Conservation (phyloP, 2,797 vertebrate species). For the Arrhamphus sclerolepis region DNA sequence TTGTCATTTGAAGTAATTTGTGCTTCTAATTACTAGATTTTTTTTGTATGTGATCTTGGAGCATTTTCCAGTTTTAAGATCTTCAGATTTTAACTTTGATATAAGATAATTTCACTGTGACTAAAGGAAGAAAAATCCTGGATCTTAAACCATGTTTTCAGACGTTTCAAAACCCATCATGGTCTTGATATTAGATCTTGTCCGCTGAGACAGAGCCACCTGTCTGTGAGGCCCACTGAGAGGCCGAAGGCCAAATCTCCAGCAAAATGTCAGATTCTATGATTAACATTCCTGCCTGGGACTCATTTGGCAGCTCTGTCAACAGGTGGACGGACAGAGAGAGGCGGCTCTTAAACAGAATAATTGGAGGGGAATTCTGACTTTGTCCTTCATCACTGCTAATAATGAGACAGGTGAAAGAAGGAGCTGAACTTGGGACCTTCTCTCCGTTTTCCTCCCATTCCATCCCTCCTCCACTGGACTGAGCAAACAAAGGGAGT, state of each 20-base stretch:
- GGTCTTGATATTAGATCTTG: slow-evolving; percentile 58
- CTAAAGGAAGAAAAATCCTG: background rate
- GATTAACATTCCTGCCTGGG: slow-evolving; percentile 78
- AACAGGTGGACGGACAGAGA: slow-evolving; percentile 84
- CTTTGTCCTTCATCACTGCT: slow-evolving; percentile 81
- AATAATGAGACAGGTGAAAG: slow-evolving; percentile 84
- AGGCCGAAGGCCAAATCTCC: slow-evolving; percentile 63
- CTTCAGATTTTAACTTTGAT: no score
- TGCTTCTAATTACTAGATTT: no score
- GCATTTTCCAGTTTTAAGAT: no score
- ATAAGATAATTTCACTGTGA: background rate
- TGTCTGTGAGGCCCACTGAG: slow-evolving; percentile 68
- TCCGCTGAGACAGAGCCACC: slow-evolving; percentile 74
- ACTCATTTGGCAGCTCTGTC: slow-evolving; percentile 77
- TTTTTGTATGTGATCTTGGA: no score
- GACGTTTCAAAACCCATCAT: background rate
- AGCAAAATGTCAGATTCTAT: slow-evolving; percentile 70
- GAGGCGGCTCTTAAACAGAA: slow-evolving; percentile 55
- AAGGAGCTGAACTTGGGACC: slow-evolving; percentile 51
- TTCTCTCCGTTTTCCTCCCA: slow-evolving; percentile 16
- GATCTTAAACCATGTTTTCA: background rate
- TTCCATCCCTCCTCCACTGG: background rate
- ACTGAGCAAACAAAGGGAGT: slow-evolving; percentile 9
- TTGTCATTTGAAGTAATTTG: no score
- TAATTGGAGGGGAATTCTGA: slow-evolving; percentile 83